Evolutionary conservation across 1,140 invertebrate species (phyloP).

Genomic region (Aphaenogaster ashmeadi): DNA sequence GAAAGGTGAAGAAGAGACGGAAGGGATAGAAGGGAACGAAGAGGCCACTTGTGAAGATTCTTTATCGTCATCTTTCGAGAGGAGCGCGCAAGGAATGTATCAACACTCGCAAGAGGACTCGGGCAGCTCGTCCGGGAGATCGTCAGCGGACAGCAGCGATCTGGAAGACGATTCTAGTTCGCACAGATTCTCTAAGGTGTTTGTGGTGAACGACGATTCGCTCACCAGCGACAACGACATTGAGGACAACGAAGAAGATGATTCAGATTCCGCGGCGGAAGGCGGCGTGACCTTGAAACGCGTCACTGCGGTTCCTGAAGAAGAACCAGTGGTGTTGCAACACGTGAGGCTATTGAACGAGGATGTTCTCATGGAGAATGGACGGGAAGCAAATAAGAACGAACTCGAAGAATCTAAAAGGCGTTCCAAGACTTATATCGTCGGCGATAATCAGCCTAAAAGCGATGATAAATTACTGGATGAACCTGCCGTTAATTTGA

Average conservation of each 20-base stretch:
- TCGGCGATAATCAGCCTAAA: background rate
- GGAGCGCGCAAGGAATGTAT: constrained; percentile 77
- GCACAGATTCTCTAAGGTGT: constrained; percentile 91
- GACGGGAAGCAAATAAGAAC: background rate
- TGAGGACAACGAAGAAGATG: constrained; percentile 86
- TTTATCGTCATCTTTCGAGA: constrained; percentile 68
- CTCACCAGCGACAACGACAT: constrained; percentile 89
- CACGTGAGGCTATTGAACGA: constrained; percentile 80
- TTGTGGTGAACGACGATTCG: constrained; percentile 91
- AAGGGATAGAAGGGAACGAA: constrained; percentile 7
- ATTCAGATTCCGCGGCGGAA: constrained; percentile 81
- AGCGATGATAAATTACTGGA: constrained; percentile 28
- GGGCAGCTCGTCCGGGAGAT: constrained; percentile 87
- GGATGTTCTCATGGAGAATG: constrained; percentile 68
- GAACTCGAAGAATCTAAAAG: background rate
- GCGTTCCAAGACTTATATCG: background rate
- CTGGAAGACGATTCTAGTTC: constrained; percentile 89
- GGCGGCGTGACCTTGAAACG: constrained; percentile 76
- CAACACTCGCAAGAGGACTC: constrained; percentile 85
- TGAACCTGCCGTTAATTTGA: constrained; percentile 5
- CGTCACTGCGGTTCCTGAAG: constrained; percentile 76
- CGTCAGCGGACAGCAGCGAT: constrained; percentile 90
- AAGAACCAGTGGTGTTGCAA: constrained; percentile 81
- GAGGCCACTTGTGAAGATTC: constrained; percentile 51
- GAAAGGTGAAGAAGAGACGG: constrained; percentile 47